Evolutionary conservation across 2,113 vertebrate genomes (phyloP).

Genomic region (Paralichthys olivaceus): DNA sequence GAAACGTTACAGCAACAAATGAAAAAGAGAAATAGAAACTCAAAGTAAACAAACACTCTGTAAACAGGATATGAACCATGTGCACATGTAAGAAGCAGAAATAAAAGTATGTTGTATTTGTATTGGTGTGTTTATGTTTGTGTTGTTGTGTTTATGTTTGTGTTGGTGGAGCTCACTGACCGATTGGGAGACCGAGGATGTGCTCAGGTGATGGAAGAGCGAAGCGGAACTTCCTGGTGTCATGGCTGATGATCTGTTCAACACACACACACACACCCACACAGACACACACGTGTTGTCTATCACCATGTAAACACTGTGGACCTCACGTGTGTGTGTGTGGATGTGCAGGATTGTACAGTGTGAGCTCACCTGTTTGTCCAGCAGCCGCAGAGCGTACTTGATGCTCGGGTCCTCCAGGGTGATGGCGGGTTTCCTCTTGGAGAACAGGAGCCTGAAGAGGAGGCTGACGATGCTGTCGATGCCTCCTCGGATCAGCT

Average conservation of each 20-base stretch:
- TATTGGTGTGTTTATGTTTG: too few species aligned
- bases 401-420: conserved; percentile 83
- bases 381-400: conserved; percentile 80
- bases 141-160: too few species aligned
- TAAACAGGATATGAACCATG: too few species aligned
- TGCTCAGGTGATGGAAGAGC: conserved; percentile 88
- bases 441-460: conserved; percentile 75
- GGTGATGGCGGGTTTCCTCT: conserved; percentile 78
- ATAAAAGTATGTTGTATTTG: too few species aligned
- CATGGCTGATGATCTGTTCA: conserved; percentile 90
- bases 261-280: neutral
- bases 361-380: conserved; percentile 86
- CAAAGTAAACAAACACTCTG: too few species aligned
- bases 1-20: too few species aligned
- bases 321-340: too few species aligned
- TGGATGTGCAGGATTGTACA: too few species aligned
- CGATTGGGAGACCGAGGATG: conserved; percentile 92
- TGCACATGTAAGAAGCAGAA: too few species aligned
- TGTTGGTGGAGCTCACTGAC: conserved; percentile 75
- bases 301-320: neutral
- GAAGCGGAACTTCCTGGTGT: conserved; percentile 95
- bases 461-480: conserved; percentile 75
- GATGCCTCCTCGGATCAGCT: conserved; percentile 75
- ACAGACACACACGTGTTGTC: neutral
- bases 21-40: too few species aligned